phyloP scores from a whole-genome alignment of 2,113 vertebrate genomes.

The Seriola dumerili region DNA sequence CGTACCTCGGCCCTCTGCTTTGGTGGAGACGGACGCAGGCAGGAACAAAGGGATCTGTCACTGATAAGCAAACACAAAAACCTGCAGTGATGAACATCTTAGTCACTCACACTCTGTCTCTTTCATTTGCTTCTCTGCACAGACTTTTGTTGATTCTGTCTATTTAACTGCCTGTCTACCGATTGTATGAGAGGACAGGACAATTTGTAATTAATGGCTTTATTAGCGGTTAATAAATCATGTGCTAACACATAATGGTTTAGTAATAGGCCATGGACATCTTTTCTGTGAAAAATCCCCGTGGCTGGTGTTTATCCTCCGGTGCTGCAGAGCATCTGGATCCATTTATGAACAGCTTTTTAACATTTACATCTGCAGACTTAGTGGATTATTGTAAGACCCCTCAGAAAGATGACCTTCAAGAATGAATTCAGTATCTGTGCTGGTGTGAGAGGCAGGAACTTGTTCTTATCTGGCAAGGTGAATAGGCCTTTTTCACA shows the following conservation, averaged over 20 bases:
- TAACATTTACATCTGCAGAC: constrained; percentile 2
- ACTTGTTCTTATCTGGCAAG: neutral
- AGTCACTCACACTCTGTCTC: constrained; percentile 13
- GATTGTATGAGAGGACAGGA: neutral
- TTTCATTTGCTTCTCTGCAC: neutral
- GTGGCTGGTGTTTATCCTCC: neutral
- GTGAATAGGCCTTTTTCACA: neutral
- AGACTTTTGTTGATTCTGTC: neutral
- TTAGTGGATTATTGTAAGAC: constrained; percentile 2
- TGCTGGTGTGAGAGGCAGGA: constrained; percentile 3
- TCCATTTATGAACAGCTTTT: constrained; percentile 1
- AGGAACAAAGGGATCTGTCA: constrained; percentile 52
- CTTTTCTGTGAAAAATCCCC: neutral
- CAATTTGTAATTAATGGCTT: constrained; percentile 4
- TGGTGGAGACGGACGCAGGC: constrained; percentile 34
- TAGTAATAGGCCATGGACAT: neutral
- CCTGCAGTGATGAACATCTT: constrained; percentile 34
- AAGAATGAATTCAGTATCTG: neutral
- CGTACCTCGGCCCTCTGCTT: constrained; percentile 24
- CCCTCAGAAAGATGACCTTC: neutral
- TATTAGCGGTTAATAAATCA: constrained; percentile 14
- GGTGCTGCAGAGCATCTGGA: neutral
- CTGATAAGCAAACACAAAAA: constrained; percentile 42
- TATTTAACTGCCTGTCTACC: neutral
- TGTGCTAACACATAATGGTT: neutral